Evolutionary conservation across 2,797 vertebrate species (phyloP), one percentile per base, ranked within the genome.

Genomic region (Remorina albescens): DNA sequence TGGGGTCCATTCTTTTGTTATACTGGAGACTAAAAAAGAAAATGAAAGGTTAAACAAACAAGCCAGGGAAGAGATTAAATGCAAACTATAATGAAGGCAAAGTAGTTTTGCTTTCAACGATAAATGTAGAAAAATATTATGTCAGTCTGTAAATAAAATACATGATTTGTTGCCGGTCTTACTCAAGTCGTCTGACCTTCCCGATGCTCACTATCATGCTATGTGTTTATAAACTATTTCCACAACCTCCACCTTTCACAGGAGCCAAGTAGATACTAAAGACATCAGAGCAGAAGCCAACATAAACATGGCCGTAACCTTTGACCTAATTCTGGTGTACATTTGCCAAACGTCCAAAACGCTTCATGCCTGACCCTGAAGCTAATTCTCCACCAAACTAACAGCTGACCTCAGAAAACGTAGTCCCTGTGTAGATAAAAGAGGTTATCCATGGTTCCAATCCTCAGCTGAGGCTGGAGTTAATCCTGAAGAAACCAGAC

Each of bases 321-420:
- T 61, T 82, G 84, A 89, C 86, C 84, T 72, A 8, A 21, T 41
- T 34, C 53, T 30, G 70, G 67, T 30, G 37, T 61, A 49, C 60
- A 55, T 74, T 65, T 44, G 60, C 67, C 49, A 74, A 82, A 75
- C 11, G 30, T 57, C 66, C 41, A 26, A 57, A 74, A 56, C 69
- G 16, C 71, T 82, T 67, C 70, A 66, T 7, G 28, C n/a, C 23
- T 66, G 70, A 83, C 44, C 54, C 53, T 56, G 13, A 5, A 11
- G 66, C 74, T 66, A 78, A 86, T 56, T 51, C 76, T 50, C 50
- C 58, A 23, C 51, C 74, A 81, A 81, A 82, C 44, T 2, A 58
- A 67, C 0, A 44, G 25, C 71, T 76, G 68, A 74, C 37, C 39
- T 67, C 25, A 64, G 46, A 69, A 57, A 73, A 67, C 69, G 71